Percentiles rank a stretch among this genome's conserved stretches.
These are phyloP conservation scores for Camelus dromedarius DNA, from an alignment of 2,113 vertebrate species.

Conservation along the genomic window DNA sequence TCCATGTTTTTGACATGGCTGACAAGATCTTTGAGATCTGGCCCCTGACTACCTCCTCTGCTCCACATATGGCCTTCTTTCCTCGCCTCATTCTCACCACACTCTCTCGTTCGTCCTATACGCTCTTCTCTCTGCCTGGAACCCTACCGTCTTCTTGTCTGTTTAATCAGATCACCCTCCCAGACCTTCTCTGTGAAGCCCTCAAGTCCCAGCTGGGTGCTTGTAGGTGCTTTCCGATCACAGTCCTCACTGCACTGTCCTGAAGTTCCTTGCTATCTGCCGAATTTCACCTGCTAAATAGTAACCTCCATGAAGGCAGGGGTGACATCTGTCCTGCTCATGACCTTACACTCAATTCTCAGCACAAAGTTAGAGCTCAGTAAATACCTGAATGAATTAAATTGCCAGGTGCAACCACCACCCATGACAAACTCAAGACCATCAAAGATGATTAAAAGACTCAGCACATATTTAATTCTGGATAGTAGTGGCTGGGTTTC, in stretches of 20 bases:
- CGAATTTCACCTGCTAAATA: not conserved
- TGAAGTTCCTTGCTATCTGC: not conserved
- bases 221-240: not conserved
- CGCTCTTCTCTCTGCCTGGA: no score
- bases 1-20: not conserved
- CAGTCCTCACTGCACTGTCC: no score
- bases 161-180: not conserved
- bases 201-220: not conserved
- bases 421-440: not conserved
- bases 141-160: not conserved
- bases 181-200: no score
- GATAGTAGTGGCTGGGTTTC: not conserved
- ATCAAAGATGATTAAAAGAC: no score
- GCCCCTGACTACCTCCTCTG: not conserved
- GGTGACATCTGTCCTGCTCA: not conserved
- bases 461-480: not conserved
- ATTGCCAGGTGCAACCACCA: not conserved
- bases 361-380: no score
- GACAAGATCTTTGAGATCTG: not conserved
- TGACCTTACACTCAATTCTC: not conserved
- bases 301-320: not conserved
- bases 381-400: not conserved
- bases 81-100: not conserved
- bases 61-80: not conserved
- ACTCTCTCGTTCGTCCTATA: accelerated